Evolutionary conservation across 1,140 invertebrate genomes (phyloP).

Genomic region (Atta colombica): DNA sequence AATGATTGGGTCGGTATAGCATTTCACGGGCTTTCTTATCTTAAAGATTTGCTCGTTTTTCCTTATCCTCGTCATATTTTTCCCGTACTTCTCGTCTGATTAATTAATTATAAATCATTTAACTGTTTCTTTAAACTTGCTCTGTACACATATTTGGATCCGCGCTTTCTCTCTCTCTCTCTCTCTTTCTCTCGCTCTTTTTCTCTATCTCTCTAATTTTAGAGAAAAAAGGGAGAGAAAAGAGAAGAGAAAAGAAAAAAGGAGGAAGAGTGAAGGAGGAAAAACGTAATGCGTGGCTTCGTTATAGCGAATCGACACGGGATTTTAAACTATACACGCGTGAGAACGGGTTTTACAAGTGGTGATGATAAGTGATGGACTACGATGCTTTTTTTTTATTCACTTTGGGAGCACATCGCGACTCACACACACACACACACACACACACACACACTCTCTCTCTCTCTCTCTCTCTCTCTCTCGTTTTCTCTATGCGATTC

Average conservation of each 20-base stretch:
- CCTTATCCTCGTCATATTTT: conserved; percentile 59
- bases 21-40: conserved; percentile 77
- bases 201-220: background rate
- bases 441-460: conserved; percentile 54
- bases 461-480: conserved; percentile 60
- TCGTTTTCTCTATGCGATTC: conserved; percentile 27
- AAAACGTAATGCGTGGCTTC: conserved; percentile 46
- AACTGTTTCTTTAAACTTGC: conserved; percentile 67
- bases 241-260: conserved; percentile 20
- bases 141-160: conserved; percentile 57
- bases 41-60: conserved; percentile 70
- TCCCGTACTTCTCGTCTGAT: conserved; percentile 63
- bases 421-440: conserved; percentile 54
- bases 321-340: conserved; percentile 67
- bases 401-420: conserved; percentile 75
- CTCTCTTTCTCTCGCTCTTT: background rate
- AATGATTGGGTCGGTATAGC: conserved; percentile 83
- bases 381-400: conserved; percentile 65
- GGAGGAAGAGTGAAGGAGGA: conserved; percentile 54
- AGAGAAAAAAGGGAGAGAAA: background rate
- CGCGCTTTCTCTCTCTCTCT: background rate
- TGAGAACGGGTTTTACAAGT: conserved; percentile 61
- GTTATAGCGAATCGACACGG: conserved; percentile 50
- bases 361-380: conserved; percentile 61
- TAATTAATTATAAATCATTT: conserved; percentile 67